Base-by-base conservation (phyloP, 2,113 vertebrate species). In the Pseudorectes ferrugineus region DNA sequence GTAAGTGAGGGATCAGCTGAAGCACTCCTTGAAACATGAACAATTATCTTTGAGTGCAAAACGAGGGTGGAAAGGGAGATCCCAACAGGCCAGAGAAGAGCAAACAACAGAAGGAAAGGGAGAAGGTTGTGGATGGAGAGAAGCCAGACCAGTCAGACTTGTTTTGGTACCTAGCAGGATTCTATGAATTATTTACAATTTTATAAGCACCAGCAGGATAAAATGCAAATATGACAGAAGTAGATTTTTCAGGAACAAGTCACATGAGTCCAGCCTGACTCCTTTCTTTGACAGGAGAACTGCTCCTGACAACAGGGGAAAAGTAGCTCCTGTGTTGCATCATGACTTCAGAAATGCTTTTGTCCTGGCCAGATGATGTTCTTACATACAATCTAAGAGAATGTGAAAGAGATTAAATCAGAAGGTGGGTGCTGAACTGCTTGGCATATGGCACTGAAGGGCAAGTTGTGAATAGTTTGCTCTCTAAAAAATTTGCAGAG, bases 221-320 rank as follows among this genome's bases (percentile, higher is more conserved):
- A 88, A 91, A 91, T 43, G 54, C 33, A 90, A 93, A 70, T 70
- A 79, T 16, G 82, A 33, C 15, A 85, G 28, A 74, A 45, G 25
- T 3, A 70, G 54, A 73, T 35, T 88, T 93, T 94, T 92, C 42
- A 89, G 49, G 58, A 89, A 14, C 11, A 48, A 57, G 29, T 38
- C 35, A 33, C 6, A 7, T 11, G 23, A 75, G 22, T 65, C 29
- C 58, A 92, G 49, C 22, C 49, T 61, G 71, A 61, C 25, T 48
- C n/a, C 45, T 79, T 70, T 70, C 29, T 84, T 70, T 79, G 46
- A 61, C 62, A 83, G 46, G 25, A 49, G 51, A 78, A 67, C 38
- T 62, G 33, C 14, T 58, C 25, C n/a, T 0, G 0, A 68, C 26
- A 89, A 59, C 18, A 33, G 13, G 2, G 4, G 21, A 29, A 40